These are phyloP conservation scores for Drosophila fungiperda DNA, from an alignment of 2,888 invertebrate species.

Conservation along the genomic window DNA sequence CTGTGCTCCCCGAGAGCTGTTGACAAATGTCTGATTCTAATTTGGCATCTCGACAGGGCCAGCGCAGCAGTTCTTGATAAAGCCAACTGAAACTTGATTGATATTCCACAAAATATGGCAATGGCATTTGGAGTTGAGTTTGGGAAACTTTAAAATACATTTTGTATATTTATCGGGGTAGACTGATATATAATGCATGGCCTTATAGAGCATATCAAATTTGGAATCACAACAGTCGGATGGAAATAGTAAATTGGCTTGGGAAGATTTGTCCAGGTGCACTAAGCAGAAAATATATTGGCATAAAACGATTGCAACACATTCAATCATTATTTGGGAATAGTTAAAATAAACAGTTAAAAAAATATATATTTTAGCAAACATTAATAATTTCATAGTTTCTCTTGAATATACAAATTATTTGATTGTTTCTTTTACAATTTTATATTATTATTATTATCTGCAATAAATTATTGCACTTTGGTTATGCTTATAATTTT, in stretches of 20 bases:
- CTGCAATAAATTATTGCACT: too few species aligned
- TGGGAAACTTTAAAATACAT: background rate
- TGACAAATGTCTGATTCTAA: constrained; percentile 63
- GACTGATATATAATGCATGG: background rate
- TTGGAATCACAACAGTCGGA: background rate
- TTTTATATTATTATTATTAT: background rate
- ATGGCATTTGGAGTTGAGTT: background rate
- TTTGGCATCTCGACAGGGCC: constrained; percentile 53
- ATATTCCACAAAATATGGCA: constrained; percentile 7
- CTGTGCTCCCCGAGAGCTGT: constrained; percentile 16
- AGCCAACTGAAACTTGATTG: constrained; percentile 37
- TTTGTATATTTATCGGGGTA: background rate
- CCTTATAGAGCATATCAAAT: background rate
- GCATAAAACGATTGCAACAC: background rate
- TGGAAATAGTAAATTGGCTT: background rate
- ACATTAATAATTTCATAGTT: background rate
- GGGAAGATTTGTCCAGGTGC: background rate
- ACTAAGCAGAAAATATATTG: rapidly evolving
- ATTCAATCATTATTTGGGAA: background rate
- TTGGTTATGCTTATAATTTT: background rate
- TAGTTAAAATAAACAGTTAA: background rate
- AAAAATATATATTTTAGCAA: background rate
- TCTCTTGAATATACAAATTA: background rate
- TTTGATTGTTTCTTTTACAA: background rate
- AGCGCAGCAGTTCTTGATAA: constrained; percentile 1